Conservation (phyloP, 2,113 vertebrate species). For the Machaerirhynchus nigripectus region DNA sequence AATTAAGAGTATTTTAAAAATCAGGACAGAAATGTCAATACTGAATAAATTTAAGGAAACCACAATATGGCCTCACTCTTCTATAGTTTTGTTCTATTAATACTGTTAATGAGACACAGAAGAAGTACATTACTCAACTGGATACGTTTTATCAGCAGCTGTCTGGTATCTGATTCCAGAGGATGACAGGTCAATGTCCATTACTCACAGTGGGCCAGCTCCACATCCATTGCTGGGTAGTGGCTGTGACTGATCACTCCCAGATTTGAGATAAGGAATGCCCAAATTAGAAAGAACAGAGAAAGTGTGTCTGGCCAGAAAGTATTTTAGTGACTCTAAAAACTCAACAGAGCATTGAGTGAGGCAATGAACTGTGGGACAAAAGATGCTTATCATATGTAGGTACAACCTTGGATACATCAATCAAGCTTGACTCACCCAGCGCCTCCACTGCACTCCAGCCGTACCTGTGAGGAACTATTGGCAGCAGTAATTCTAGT, state of each 20-base stretch:
- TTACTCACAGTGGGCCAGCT: not conserved
- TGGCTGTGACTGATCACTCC: not conserved
- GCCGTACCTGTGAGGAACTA: not conserved
- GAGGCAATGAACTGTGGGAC: not conserved
- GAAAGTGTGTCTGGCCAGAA: not conserved
- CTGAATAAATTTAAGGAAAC: not conserved
- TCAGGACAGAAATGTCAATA: not conserved
- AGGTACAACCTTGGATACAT: not conserved
- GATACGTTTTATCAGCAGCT: not conserved
- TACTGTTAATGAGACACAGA: not conserved
- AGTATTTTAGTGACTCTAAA: not conserved
- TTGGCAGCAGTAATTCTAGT: not conserved
- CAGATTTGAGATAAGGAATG: not conserved
- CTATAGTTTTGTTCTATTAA: not conserved
- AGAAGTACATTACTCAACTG: not conserved
- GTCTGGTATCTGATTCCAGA: not conserved
- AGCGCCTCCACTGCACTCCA: not conserved
- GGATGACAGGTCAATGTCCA: not conserved
- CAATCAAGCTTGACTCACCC: not conserved
- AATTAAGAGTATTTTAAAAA: not conserved
- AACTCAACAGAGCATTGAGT: not conserved
- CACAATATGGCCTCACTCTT: not conserved
- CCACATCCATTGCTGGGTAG: not conserved
- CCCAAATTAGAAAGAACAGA: not conserved
- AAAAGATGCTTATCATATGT: not conserved